Conservation (phyloP, 2,888 invertebrate genomes). For the Dryobota labecula region DNA sequence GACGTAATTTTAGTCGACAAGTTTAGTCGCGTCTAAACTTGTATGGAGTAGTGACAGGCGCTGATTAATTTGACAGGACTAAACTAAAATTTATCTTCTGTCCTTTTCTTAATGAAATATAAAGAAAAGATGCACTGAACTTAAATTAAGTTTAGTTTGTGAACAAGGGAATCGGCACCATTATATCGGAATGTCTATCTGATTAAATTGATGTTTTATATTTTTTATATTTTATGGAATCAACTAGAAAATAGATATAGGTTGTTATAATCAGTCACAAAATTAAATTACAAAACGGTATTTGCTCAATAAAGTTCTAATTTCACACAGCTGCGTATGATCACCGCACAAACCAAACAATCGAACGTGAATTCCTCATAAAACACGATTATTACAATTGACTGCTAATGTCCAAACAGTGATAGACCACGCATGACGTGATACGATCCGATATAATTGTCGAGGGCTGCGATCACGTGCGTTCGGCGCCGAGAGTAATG, state of each 20-base stretch:
- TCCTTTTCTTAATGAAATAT: no score
- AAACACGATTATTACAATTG: conserved; percentile 65
- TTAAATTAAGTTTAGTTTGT: no score
- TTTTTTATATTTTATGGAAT: not conserved
- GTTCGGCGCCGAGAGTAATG: conserved; percentile 77
- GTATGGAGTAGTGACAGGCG: no score
- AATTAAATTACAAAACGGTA: not conserved
- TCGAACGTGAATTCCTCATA: conserved; percentile 45
- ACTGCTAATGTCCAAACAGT: conserved; percentile 64
- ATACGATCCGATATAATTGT: conserved; percentile 66
- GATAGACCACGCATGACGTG: conserved; percentile 65
- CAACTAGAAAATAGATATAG: not conserved
- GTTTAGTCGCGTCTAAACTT: no score
- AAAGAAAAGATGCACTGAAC: no score
- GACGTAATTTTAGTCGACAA: no score
- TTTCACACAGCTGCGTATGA: conserved; percentile 20
- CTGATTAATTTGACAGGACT: no score
- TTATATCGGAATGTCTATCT: not conserved
- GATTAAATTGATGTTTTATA: not conserved
- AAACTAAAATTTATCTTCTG: no score
- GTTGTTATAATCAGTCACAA: not conserved
- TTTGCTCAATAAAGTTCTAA: conserved; percentile 17
- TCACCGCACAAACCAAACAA: conserved; percentile 41
- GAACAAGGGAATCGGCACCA: no score
- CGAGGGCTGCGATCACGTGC: conserved; percentile 58